phyloP scores from a whole-genome alignment of 2,113 vertebrate species.

The Willisornis vidua region DNA sequence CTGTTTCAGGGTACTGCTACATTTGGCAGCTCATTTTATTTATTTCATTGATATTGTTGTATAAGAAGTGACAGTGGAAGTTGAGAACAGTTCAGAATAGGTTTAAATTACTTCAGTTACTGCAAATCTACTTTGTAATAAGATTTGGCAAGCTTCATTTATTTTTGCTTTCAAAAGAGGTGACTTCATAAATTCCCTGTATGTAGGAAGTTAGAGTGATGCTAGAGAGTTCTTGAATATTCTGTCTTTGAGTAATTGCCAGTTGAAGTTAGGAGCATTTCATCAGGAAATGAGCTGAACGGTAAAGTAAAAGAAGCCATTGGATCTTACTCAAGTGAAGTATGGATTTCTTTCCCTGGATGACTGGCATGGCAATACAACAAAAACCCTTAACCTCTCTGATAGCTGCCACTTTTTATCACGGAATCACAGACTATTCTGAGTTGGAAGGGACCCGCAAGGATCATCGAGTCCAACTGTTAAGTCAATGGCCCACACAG shows the following conservation, averaged over 20 bases:
- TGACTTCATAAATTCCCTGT: background rate
- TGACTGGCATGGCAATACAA: background rate
- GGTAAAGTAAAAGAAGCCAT: background rate
- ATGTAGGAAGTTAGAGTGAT: background rate
- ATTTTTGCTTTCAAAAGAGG: conserved; percentile 20
- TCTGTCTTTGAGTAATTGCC: background rate
- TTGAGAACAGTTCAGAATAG: background rate
- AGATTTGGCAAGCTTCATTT: conserved; percentile 35
- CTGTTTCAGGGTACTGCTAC: background rate
- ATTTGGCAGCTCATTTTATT: background rate
- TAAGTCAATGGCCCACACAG: too few species aligned
- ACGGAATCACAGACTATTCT: too few species aligned
- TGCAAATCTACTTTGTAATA: background rate
- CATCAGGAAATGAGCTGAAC: conserved; percentile 8
- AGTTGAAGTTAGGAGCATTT: background rate
- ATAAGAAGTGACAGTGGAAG: background rate
- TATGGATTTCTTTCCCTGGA: background rate
- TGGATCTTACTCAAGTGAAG: background rate
- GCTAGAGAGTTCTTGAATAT: background rate
- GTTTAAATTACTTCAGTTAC: conserved; percentile 19
- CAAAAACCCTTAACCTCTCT: background rate
- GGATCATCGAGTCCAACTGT: too few species aligned
- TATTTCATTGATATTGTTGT: background rate
- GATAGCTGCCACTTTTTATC: background rate
- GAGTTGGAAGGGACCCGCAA: too few species aligned